Evolutionary conservation across 1,140 invertebrate genomes (phyloP).

Genomic region (Sinonovacula constricta): DNA sequence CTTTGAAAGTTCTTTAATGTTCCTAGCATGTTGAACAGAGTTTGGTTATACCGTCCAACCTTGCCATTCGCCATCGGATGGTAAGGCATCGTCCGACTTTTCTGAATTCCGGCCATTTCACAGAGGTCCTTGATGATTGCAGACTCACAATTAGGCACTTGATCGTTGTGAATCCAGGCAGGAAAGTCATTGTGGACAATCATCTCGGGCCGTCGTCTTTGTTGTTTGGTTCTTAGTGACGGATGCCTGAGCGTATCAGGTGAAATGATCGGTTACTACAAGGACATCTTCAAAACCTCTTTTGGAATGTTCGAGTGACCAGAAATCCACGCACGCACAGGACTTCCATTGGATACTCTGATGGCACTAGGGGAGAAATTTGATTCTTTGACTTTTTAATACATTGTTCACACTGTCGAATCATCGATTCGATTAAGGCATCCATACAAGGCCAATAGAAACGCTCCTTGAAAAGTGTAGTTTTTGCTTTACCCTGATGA

Average conservation of each 20-base stretch:
- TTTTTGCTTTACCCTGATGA: slow-evolving; percentile 15
- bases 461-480: slow-evolving; percentile 15
- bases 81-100: slow-evolving; percentile 6
- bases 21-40: not conserved
- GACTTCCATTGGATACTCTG: slow-evolving; percentile 20
- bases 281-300: slow-evolving; percentile 18
- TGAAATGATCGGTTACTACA: slow-evolving; percentile 41
- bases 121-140: slow-evolving; percentile 30
- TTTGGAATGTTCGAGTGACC: slow-evolving; percentile 8
- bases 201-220: slow-evolving; percentile 34
- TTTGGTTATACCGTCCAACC: not conserved
- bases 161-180: slow-evolving; percentile 25
- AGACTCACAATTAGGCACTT: slow-evolving; percentile 38
- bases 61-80: not conserved
- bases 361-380: not conserved
- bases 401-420: not conserved
- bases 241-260: slow-evolving; percentile 24
- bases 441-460: slow-evolving; percentile 44
- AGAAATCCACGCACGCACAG: slow-evolving; percentile 21
- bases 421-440: slow-evolving; percentile 9
- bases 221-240: slow-evolving; percentile 43
- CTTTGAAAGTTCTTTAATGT: not conserved
- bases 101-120: not conserved
- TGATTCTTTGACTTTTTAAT: not conserved
- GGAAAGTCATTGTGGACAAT: slow-evolving; percentile 26